Evolutionary conservation across 2,888 invertebrate genomes (phyloP), one percentile per base, ranked within the genome.

Genomic region (Nymphalis polychloros): DNA sequence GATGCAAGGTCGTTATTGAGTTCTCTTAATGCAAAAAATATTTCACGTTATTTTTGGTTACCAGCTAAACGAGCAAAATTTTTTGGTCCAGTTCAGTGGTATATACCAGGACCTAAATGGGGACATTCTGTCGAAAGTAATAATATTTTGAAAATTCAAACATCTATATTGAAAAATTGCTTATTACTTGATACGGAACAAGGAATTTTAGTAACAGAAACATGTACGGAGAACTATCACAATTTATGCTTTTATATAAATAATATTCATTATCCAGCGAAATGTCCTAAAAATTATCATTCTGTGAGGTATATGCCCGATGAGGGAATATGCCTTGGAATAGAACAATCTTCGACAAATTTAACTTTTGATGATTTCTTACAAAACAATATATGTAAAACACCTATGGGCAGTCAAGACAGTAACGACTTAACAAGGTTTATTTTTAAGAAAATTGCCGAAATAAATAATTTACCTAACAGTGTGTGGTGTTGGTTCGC

Each of bases 51-150:
- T 68, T 89, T 82, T 76, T 94, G 94, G 94, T 74, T 94, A 64
- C 94, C 94, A 19, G 88, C 90, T 4, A 83, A 83, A 57, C 85
- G 93, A 50, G 75, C 78, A n/a, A 86, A 85, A 61, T 72, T 81
- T 48, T 93, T 89, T 72, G 84, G 87, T 68, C 93, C 93, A 23
- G 75, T 93, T 19, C 82, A 87, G 8, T 93, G 93, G 90, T 79
- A 82, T 23, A 86, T 93, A 66, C 93, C 94, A 0, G 94, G 94
- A 6, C 85, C 86, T 8, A 84, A 88, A 72, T 90, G 90, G 89
- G 85, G 88, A 27, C 76, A 75, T 69, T 71, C 59, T 19, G 80
- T 90, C 1, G 69, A 74, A 72, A 63, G 70, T 1, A 82, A 78
- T 60, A 73, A 79, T 49, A 70, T 74, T 50, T 72, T 89, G 63